Evolutionary conservation across 2,113 vertebrate genomes (phyloP), one percentile per base, ranked within the genome.

Genomic region (Pipa parva): DNA sequence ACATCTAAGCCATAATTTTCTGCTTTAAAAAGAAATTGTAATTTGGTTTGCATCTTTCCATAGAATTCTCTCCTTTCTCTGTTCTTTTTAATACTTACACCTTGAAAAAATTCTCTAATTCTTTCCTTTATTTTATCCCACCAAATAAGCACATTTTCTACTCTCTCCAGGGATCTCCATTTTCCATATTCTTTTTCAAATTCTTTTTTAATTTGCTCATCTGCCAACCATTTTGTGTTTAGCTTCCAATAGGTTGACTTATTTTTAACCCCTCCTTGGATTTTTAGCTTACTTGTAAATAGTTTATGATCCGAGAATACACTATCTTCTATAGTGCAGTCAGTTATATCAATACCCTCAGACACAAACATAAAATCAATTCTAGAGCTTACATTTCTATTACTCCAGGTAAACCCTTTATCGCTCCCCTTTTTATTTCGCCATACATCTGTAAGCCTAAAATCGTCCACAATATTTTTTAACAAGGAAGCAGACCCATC

Each of bases 101-200:
- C 5, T n/a, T 20, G 1, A 21, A 33, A 33, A 24, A 50, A 31
- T 0, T 0, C 21, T 63, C 27, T 50, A 7, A 13, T 50, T 5
- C 9, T 10, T 1, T 1, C 18, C 10, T 63, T 63, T 6, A 63
- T 12, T 46, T 27, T 31, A 4, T 63, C 60, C 60, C 60, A 63
- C 60, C 60, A 63, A 0, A 24, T 18, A 15, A 17, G 1, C 15
- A 63, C 3, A 24, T 22, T 9, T 1, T 2, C 7, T 22, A 62
- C 11, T 2, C 1, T 18, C 21, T 29, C 1, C 25, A 5, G 1
- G 3, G 0, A 1, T 9, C 3, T n/a, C 42, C 20, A 49, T 1
- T 6, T 24, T 3, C 1, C 10, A 50, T 18, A 63, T 2, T 2
- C 2, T 1, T 5, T 6, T 9, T 2, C 15, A 63, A 17, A 63